phyloP scores from a whole-genome alignment of 2,888 invertebrate species.

The Theodoxus fluviatilis region DNA sequence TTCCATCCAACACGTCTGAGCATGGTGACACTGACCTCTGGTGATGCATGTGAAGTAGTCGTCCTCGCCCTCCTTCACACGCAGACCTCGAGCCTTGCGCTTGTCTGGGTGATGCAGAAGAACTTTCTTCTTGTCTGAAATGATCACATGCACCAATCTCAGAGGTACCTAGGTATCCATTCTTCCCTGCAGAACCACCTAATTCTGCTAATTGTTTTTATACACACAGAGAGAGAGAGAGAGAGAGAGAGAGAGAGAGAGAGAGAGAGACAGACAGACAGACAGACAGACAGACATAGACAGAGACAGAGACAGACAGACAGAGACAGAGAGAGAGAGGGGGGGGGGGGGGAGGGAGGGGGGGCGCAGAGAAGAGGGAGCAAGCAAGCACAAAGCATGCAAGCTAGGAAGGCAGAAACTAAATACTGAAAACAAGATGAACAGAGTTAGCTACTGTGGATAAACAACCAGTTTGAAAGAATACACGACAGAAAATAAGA shows the following conservation, averaged over 20 bases:
- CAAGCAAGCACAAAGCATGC: too few relatives aligned
- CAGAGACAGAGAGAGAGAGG: constrained; percentile 31
- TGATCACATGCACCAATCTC: neutral
- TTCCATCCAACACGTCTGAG: neutral
- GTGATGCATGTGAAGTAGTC: constrained; percentile 99
- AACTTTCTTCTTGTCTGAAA: constrained; percentile 78
- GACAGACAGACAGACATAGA: constrained; percentile 3
- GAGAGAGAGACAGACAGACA: neutral
- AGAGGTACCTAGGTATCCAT: neutral
- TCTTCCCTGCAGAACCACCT: neutral
- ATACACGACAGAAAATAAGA: too few relatives aligned
- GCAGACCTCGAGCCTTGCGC: constrained; percentile 83
- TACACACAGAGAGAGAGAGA: constrained; percentile 4
- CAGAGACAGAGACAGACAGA: constrained; percentile 20
- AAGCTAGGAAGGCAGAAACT: too few relatives aligned
- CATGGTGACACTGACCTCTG: constrained; percentile 68
- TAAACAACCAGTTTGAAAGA: too few relatives aligned
- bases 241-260: constrained; percentile 3
- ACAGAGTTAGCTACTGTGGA: too few relatives aligned
- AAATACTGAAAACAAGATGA: too few relatives aligned
- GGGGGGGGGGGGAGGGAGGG: neutral
- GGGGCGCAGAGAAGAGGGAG: too few relatives aligned
- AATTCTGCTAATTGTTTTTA: neutral
- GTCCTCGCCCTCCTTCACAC: constrained; percentile 77
- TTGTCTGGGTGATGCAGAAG: constrained; percentile 98